Percentiles rank a stretch among this genome's conserved stretches.
Evolutionary conservation across 2,797 vertebrate species (phyloP).

Genomic region (Schizopygopsis pylzovi): DNA sequence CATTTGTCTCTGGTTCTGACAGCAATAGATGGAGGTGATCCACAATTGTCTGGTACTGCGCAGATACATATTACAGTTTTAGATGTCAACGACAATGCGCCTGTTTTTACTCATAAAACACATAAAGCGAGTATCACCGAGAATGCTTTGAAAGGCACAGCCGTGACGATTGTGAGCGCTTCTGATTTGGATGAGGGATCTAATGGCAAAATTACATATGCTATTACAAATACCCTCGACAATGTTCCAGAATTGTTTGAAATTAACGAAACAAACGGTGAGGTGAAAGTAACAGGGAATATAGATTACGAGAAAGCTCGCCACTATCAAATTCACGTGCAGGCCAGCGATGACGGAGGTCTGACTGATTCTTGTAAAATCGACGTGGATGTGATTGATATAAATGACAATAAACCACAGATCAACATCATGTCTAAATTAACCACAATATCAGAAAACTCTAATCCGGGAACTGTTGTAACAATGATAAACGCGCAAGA

Average conservation of each 20-base stretch:
- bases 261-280: constrained; percentile 14
- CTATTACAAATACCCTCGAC: neutral
- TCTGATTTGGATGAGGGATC: constrained; percentile 49
- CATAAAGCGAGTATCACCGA: constrained; percentile 45
- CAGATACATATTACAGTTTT: constrained; percentile 46
- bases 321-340: constrained; percentile 13
- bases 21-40: constrained; percentile 52
- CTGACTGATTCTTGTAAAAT: constrained; percentile 61
- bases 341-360: constrained; percentile 48
- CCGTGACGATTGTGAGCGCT: constrained; percentile 22
- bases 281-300: constrained; percentile 5
- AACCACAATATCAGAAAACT: no score
- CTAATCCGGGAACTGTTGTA: no score
- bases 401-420: constrained; percentile 48
- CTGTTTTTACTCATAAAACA: constrained; percentile 37
- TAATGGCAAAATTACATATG: constrained; percentile 34
- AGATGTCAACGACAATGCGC: constrained; percentile 54
- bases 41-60: constrained; percentile 45
- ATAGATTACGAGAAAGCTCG: constrained; percentile 48
- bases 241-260: neutral
- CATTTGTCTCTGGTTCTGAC: constrained; percentile 43
- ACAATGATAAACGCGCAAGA: constrained; percentile 78
- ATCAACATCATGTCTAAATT: constrained; percentile 22
- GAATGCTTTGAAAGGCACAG: constrained; percentile 31
- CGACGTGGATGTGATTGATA: constrained; percentile 58